Evolutionary conservation across 2,888 invertebrate species (phyloP), one percentile per base, ranked within the genome.

Genomic region (Maniola hyperantus): DNA sequence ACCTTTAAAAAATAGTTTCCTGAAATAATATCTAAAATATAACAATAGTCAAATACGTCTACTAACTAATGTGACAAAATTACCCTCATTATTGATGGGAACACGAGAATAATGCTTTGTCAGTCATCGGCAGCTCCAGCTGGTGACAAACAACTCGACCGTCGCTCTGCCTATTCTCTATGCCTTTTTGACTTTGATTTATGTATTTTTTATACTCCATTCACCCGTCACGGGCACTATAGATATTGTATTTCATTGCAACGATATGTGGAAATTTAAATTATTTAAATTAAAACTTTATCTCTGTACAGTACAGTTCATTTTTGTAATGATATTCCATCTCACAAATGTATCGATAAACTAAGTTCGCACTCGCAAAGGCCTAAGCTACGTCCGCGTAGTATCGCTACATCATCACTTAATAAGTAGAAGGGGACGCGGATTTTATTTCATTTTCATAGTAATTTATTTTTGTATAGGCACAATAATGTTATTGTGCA

Each of bases 141-240:
- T 91, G 92, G 90, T 83, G 88, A 89, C 90, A 85, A 83, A 85
- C 73, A 82, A 80, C 84, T 83, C 87, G 87, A 54, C 86, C 88
- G 82, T 86, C 87, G 80, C 82, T 85, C 82, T 82, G 78, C 79
- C 84, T 83, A 89, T 92, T 93, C 89, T 89, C 87, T 89, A 88
- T 90, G 92, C 92, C 92, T 91, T 92, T 92, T 93, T 92, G 92
- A 93, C 92, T 93, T 92, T 93, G 92, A 93, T 92, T 92, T 93
- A 93, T 92, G 84, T 76, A 74, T 88, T 92, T 92, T 93, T 93
- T 92, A 91, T 92, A 81, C 87, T 80, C 88, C 87, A 91, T 92
- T 91, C 92, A 91, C 84, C 83, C 89, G 91, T 88, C 91, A 91
- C 82, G 88, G 85, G 81, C 83, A 81, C 86, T 89, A 89, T 83